A percentile compares a stretch with the other conserved stretches of the same genome.
Evolutionary conservation across 2,888 invertebrate species (phyloP).

Genomic region (Gymnoscelis rufifasciata): DNA sequence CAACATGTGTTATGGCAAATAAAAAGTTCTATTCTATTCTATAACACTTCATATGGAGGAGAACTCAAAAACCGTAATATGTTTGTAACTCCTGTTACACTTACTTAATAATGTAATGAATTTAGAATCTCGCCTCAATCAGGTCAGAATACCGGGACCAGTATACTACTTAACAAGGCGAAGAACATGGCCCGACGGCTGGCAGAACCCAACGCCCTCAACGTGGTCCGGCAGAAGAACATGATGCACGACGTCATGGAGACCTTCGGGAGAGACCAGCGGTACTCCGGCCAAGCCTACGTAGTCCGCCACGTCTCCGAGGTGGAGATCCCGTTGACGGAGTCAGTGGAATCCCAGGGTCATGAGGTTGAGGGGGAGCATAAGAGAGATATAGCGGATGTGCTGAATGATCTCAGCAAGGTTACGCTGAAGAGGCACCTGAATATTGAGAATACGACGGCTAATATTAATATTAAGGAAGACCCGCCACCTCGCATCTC

Average conservation of each 20-base stretch:
- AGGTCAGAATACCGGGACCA: constrained; percentile 66
- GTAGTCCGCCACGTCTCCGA: constrained; percentile 66
- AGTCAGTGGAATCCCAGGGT: constrained; percentile 53
- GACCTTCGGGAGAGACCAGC: constrained; percentile 60
- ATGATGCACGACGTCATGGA: constrained; percentile 76
- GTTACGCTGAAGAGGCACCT: constrained; percentile 69
- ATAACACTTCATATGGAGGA: no score
- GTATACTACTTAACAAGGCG: constrained; percentile 66
- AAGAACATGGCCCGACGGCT: constrained; percentile 68
- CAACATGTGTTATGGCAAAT: no score
- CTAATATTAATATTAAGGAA: constrained; percentile 64
- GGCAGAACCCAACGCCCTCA: constrained; percentile 63
- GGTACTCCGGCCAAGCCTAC: constrained; percentile 53
- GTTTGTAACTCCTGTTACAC: no score
- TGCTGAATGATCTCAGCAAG: constrained; percentile 67
- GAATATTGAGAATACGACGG: constrained; percentile 70
- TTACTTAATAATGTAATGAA: no score
- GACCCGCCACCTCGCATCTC: constrained; percentile 47
- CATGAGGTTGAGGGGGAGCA: constrained; percentile 53
- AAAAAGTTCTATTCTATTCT: no score
- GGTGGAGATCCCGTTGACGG: constrained; percentile 48
- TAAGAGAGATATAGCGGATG: constrained; percentile 68
- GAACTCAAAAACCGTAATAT: no score
- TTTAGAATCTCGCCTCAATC: no score
- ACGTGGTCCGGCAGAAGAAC: constrained; percentile 56